Evolutionary conservation across 64 coral and sea anemone genomes (phyloP).

Genomic region (Trachythela sp.): DNA sequence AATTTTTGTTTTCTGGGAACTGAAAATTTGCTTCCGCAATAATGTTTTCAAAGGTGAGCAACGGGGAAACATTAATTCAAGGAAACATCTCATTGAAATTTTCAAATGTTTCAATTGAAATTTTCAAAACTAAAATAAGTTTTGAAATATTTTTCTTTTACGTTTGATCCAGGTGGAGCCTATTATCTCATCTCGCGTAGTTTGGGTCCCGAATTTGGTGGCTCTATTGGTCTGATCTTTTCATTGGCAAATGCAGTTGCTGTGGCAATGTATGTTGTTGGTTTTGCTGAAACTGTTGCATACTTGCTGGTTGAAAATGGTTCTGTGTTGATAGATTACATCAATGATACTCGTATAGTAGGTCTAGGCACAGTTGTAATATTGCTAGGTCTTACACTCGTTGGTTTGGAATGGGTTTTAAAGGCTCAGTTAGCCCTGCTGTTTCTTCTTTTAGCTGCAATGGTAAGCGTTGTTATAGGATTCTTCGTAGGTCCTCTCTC

Average conservation of each 20-base stretch:
- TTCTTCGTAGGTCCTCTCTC: slow-evolving; percentile 63
- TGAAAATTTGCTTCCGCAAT: no score
- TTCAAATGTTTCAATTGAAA: no score
- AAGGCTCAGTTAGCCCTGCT: slow-evolving; percentile 89
- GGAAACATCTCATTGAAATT: no score
- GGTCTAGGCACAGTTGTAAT: slow-evolving; percentile 72
- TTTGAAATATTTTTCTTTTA: no score
- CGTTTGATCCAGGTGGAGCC: slow-evolving; percentile 90
- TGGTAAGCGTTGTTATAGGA: slow-evolving; percentile 77
- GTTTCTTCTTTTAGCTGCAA: slow-evolving; percentile 68
- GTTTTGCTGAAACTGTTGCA: slow-evolving; percentile 90
- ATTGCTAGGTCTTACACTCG: slow-evolving; percentile 67
- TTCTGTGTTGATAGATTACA: slow-evolving; percentile 73
- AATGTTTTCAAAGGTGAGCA: no score
- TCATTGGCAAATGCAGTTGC: slow-evolving; percentile 96
- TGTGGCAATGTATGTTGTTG: slow-evolving; percentile 93
- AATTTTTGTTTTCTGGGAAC: no score
- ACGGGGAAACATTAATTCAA: no score
- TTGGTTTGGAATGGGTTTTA: slow-evolving; percentile 92
- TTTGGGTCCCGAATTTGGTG: slow-evolving; percentile 98
- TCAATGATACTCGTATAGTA: slow-evolving; percentile 90
- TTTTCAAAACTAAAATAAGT: no score
- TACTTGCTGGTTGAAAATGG: slow-evolving; percentile 67
- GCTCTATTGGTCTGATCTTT: slow-evolving; percentile 95
- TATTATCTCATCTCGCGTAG: slow-evolving; percentile 98